Conservation (phyloP, 2,888 invertebrate species). For the Chrysolina haemoptera region DNA sequence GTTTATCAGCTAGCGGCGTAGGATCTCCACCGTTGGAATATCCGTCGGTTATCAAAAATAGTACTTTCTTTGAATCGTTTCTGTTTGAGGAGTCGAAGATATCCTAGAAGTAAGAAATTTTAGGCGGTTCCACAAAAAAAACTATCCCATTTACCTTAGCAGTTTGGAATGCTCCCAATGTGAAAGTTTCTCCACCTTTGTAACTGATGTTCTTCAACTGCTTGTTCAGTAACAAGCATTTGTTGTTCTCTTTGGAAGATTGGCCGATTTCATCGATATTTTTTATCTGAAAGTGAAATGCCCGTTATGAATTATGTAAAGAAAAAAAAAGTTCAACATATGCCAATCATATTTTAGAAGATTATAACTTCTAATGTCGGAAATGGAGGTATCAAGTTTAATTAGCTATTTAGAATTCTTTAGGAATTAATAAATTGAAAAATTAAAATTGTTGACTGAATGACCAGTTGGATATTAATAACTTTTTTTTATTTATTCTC, state of each 20-base stretch:
- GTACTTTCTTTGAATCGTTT: conserved; percentile 72
- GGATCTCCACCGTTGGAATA: conserved; percentile 82
- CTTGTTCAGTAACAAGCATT: conserved; percentile 76
- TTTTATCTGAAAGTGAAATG: conserved; percentile 49
- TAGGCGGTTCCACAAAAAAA: neutral
- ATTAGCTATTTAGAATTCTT: too few relatives aligned
- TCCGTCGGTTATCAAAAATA: conserved; percentile 81
- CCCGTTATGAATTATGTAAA: too few relatives aligned
- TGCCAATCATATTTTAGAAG: too few relatives aligned
- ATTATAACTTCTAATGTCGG: too few relatives aligned
- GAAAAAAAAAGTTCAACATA: too few relatives aligned
- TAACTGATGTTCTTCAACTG: conserved; percentile 76
- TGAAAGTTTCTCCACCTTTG: conserved; percentile 79
- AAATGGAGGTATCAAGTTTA: too few relatives aligned
- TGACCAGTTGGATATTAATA: too few relatives aligned
- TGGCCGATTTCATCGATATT: conserved; percentile 76
- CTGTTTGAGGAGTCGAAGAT: conserved; percentile 69
- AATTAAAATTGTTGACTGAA: too few relatives aligned
- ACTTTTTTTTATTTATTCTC: too few relatives aligned
- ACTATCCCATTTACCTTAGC: conserved; percentile 70
- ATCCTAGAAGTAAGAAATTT: conserved; percentile 62
- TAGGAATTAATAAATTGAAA: too few relatives aligned
- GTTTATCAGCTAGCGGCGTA: conserved; percentile 72
- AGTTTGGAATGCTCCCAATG: conserved; percentile 77
- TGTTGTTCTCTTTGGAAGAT: conserved; percentile 72